phyloP scores from a whole-genome alignment of 2,113 vertebrate species.

The Siniperca knerii region DNA sequence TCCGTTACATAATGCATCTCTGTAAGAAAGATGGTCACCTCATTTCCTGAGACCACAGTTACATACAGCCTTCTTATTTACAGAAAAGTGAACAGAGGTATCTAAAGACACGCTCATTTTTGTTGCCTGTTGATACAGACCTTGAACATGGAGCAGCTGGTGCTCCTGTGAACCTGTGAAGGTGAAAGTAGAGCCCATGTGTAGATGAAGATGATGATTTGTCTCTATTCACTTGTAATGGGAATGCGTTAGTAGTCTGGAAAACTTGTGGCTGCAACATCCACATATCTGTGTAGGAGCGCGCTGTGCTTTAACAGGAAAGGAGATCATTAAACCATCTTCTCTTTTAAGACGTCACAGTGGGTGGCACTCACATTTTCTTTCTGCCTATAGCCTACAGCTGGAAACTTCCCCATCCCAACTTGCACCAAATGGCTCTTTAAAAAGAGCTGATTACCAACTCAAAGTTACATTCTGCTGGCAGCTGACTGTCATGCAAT shows the following conservation, averaged over 20 bases:
- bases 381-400: conserved; percentile 19
- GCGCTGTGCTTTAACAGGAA: conserved; percentile 22
- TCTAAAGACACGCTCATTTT: background rate
- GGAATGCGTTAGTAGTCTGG: background rate
- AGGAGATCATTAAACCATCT: conserved; percentile 42
- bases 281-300: background rate
- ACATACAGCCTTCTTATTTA: background rate
- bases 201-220: background rate
- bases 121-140: background rate
- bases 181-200: conserved; percentile 21
- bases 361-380: conserved; percentile 36
- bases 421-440: conserved; percentile 34
- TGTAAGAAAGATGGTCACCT: background rate
- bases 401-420: conserved; percentile 41
- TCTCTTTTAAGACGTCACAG: conserved; percentile 35
- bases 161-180: background rate
- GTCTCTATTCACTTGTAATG: background rate
- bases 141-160: conserved; percentile 1
- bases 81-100: background rate
- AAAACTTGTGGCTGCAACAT: background rate
- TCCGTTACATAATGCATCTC: background rate
- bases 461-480: conserved; percentile 31
- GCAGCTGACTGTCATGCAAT: conserved; percentile 44
- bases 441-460: conserved; percentile 52
- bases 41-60: background rate